Percentiles rank a stretch among this genome's conserved stretches.
phyloP scores from a whole-genome alignment of 2,113 vertebrate species.

The Centropristis striata region DNA sequence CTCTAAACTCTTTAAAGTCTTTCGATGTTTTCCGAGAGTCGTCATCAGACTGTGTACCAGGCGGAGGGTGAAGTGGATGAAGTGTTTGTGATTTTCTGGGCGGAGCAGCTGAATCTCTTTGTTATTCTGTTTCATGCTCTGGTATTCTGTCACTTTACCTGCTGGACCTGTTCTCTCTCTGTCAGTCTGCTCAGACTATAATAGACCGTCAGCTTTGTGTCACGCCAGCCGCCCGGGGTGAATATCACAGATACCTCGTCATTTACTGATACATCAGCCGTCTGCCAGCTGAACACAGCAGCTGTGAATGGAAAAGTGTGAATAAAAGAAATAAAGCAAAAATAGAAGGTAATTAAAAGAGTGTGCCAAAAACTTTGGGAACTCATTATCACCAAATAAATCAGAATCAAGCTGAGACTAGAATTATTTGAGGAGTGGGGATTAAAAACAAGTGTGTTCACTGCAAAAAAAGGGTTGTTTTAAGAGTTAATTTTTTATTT shows the following conservation, averaged over 20 bases:
- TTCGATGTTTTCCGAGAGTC: too few relatives aligned
- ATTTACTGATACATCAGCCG: background rate
- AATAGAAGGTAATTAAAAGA: background rate
- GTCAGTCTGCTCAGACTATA: constrained; percentile 21
- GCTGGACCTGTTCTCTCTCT: constrained; percentile 65
- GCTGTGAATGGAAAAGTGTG: background rate
- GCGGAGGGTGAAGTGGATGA: too few relatives aligned
- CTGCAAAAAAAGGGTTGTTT: too few relatives aligned
- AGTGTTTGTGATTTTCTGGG: background rate
- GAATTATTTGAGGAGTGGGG: background rate
- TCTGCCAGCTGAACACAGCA: constrained; percentile 43
- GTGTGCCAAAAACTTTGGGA: rapidly evolving
- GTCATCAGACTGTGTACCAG: too few relatives aligned
- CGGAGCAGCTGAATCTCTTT: constrained; percentile 18
- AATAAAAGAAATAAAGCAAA: background rate
- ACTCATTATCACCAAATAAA: constrained; percentile 8
- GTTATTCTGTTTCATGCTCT: constrained; percentile 23
- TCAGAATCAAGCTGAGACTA: background rate
- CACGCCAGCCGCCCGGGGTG: constrained; percentile 16
- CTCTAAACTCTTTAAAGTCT: too few relatives aligned
- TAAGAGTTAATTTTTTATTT: too few relatives aligned
- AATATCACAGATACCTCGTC: constrained; percentile 54
- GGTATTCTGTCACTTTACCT: constrained; percentile 60
- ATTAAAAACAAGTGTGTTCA: background rate
- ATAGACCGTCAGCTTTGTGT: background rate